phyloP scores from a whole-genome alignment of 2,113 vertebrate species.

The Entosphenus tridentatus region DNA sequence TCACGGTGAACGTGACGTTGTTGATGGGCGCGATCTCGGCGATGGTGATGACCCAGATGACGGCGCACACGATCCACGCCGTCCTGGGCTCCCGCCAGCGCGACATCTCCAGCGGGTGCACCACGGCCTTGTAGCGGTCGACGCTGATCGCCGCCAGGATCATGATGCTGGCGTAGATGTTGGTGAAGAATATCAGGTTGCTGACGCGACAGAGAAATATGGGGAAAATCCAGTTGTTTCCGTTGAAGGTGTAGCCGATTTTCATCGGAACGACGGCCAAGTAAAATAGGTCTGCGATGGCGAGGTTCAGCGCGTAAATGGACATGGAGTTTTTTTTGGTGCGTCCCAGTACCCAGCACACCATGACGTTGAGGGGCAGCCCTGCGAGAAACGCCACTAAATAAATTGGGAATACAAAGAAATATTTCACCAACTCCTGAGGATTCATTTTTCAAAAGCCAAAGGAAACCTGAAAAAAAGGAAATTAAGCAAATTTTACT shows the following conservation, averaged over 20 bases:
- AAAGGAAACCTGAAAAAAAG: neutral
- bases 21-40: constrained; percentile 42
- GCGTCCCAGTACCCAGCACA: constrained; percentile 33
- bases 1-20: constrained; percentile 19
- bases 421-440: constrained; percentile 7
- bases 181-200: constrained; percentile 50
- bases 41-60: constrained; percentile 35
- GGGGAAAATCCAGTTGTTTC: constrained; percentile 30
- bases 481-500: too few relatives aligned
- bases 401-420: constrained; percentile 34
- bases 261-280: constrained; percentile 53
- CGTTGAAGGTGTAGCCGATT: constrained; percentile 29
- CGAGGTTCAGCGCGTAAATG: constrained; percentile 59
- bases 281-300: constrained; percentile 45
- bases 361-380: constrained; percentile 42
- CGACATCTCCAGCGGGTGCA: constrained; percentile 43
- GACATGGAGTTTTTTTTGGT: constrained; percentile 31
- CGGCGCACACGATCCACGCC: constrained; percentile 23
- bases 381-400: constrained; percentile 40
- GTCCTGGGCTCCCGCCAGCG: constrained; percentile 24
- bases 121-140: constrained; percentile 52
- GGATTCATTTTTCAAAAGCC: constrained; percentile 7
- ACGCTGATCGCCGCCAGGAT: constrained; percentile 50
- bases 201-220: constrained; percentile 29
- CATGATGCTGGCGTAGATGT: constrained; percentile 56